phyloP scores from a whole-genome alignment of 2,888 invertebrate genomes.

The Drosophila testacea region DNA sequence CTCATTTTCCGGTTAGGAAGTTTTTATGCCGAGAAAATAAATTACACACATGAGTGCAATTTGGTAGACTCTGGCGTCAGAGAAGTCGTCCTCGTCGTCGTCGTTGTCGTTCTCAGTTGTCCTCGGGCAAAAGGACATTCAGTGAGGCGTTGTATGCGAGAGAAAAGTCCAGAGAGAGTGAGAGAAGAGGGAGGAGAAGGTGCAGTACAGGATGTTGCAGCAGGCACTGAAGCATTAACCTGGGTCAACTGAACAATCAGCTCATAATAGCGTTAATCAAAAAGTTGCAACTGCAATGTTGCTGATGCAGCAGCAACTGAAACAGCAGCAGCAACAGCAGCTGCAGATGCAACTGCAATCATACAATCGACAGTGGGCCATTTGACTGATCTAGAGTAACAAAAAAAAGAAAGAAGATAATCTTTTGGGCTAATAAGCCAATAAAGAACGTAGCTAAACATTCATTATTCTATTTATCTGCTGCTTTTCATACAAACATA shows the following conservation, averaged over 20 bases:
- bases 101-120: conserved; percentile 1
- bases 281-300: conserved; percentile 59
- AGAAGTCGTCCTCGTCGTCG: conserved; percentile 18
- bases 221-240: conserved; percentile 64
- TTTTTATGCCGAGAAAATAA: conserved; percentile 80
- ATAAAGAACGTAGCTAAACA: no score
- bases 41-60: conserved; percentile 81
- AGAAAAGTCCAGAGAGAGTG: not conserved
- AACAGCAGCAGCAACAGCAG: conserved; percentile 33
- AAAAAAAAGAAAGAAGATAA: no score
- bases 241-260: conserved; percentile 77
- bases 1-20: conserved; percentile 82
- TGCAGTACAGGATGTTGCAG: conserved; percentile 4
- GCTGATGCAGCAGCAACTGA: conserved; percentile 30
- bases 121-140: conserved; percentile 40
- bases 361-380: no score
- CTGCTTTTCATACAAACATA: no score
- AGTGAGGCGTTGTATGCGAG: conserved; percentile 9
- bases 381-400: no score
- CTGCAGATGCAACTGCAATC: not conserved
- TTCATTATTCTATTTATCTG: no score
- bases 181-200: conserved; percentile 10
- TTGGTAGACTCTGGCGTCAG: conserved; percentile 47
- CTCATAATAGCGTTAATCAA: conserved; percentile 81
- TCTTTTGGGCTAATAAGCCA: no score